phyloP scores from a whole-genome alignment of 1,140 invertebrate genomes.

The Drosophila willistoni region DNA sequence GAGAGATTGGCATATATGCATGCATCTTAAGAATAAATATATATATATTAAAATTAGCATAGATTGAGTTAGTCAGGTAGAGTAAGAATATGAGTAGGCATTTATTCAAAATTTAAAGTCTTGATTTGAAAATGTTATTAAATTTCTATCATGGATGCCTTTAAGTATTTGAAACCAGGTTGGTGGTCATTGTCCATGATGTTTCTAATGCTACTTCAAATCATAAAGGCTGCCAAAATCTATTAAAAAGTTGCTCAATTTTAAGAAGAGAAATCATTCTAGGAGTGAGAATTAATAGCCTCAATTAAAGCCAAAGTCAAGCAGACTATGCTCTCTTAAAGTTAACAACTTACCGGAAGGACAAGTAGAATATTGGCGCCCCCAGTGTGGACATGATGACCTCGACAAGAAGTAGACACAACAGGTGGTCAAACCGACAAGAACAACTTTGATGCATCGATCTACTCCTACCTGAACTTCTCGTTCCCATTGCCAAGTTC shows the following conservation, averaged over 20 bases:
- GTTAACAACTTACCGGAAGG: conserved; percentile 41
- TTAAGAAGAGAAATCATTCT: too few species aligned
- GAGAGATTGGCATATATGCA: conserved; percentile 36
- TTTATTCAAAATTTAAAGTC: background rate
- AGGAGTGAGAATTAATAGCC: conserved; percentile 38
- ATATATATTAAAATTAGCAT: conserved; percentile 25
- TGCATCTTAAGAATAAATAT: background rate
- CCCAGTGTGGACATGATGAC: conserved; percentile 66
- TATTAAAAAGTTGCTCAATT: background rate
- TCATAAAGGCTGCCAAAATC: conserved; percentile 20
- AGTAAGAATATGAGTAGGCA: background rate
- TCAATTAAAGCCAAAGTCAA: conserved; percentile 47
- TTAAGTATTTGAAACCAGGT: too few species aligned
- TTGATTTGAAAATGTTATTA: background rate
- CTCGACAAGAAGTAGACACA: conserved; percentile 41
- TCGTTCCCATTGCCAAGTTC: background rate
- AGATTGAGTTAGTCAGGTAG: conserved; percentile 6
- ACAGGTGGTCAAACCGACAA: conserved; percentile 59
- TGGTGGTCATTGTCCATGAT: conserved; percentile 34
- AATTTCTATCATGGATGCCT: conserved; percentile 26
- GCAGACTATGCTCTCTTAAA: conserved; percentile 9
- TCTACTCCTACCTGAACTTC: too few species aligned
- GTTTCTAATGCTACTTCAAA: conserved; percentile 25
- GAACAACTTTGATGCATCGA: background rate
- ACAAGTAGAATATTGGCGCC: conserved; percentile 30